Conservation (phyloP, 2,797 vertebrate genomes). For the Anomalospiza imberbis region DNA sequence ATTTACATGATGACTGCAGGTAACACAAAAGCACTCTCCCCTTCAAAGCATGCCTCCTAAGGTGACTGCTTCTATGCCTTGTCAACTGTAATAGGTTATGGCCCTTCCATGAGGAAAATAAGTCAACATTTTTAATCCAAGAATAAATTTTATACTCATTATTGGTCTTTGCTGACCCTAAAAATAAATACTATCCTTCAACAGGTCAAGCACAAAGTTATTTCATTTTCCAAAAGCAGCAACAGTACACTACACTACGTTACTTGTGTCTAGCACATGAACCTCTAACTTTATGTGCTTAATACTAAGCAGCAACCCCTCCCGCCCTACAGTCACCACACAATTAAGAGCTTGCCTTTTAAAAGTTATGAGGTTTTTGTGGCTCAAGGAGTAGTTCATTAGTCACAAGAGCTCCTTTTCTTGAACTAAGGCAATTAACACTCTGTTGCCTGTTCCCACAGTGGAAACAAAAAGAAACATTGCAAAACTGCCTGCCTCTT, state of each 20-base stretch:
- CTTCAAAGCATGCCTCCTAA: not conserved
- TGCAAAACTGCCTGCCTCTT: slow-evolving; percentile 27
- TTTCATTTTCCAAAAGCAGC: not conserved
- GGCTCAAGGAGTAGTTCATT: slow-evolving; percentile 16
- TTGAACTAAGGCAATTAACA: slow-evolving; percentile 3
- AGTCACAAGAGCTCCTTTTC: slow-evolving; percentile 39
- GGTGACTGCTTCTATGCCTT: not conserved
- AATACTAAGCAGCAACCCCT: not conserved
- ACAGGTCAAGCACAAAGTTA: not conserved
- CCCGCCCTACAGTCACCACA: not conserved
- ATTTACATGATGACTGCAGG: not conserved
- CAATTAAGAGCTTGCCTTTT: not conserved
- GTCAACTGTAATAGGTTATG: not conserved
- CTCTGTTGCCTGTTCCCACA: slow-evolving; percentile 59
- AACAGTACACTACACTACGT: not conserved
- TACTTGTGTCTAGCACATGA: not conserved
- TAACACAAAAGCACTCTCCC: not conserved
- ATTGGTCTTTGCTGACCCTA: not conserved
- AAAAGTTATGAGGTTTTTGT: not conserved
- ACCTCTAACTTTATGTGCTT: not conserved
- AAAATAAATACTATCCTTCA: not conserved
- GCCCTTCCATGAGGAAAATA: not conserved
- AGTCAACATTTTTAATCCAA: not conserved
- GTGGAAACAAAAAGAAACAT: slow-evolving; percentile 25
- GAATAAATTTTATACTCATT: not conserved